Conservation (phyloP, 2,113 vertebrate genomes). For the Alosa alosa region DNA sequence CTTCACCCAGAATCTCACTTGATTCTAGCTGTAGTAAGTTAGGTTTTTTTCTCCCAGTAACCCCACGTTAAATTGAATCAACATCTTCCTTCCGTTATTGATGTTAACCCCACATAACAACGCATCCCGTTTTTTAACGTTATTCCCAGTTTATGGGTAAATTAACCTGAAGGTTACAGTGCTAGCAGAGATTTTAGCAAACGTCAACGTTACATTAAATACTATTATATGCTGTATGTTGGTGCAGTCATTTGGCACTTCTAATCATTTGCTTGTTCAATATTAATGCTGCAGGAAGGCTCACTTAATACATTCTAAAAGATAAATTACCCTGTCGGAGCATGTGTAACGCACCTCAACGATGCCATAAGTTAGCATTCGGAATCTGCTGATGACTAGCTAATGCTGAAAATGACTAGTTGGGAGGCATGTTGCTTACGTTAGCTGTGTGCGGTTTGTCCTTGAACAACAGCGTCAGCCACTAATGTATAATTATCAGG, state of each 20-base stretch:
- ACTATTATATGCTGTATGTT: background rate
- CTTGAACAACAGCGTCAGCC: background rate
- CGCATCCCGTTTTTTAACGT: background rate
- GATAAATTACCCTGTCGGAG: background rate
- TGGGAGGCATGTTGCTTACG: background rate
- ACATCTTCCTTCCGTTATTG: background rate
- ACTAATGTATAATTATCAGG: background rate
- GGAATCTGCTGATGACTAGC: background rate
- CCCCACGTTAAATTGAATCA: background rate
- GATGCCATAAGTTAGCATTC: background rate
- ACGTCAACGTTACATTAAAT: background rate
- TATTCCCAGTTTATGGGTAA: background rate
- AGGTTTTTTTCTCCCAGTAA: background rate
- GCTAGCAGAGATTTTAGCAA: background rate
- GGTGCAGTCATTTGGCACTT: background rate
- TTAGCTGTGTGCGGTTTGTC: background rate
- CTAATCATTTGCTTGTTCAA: background rate
- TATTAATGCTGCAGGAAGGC: background rate
- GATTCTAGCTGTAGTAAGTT: background rate
- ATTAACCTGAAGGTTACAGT: background rate
- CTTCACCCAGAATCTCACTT: background rate
- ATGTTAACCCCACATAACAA: background rate
- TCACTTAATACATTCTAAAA: background rate
- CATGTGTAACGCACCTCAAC: background rate
- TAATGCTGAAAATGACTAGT: background rate